Conservation (phyloP, 2,113 vertebrate genomes). For the Salvelinus fontinalis region DNA sequence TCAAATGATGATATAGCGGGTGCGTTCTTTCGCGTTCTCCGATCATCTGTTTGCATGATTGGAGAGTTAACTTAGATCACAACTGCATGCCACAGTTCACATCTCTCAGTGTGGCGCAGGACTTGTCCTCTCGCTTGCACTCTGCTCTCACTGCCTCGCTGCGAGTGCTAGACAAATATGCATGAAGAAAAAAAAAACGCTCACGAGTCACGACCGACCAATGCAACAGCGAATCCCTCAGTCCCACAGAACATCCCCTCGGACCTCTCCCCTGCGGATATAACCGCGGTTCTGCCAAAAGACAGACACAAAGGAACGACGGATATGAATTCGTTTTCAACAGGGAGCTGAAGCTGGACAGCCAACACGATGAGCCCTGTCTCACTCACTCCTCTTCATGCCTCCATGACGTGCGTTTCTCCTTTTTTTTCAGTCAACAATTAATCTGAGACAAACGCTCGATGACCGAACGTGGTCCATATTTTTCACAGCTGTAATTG, state of each 20-base stretch:
- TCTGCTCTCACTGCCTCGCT: neutral
- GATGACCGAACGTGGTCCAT: neutral
- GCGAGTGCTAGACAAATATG: neutral
- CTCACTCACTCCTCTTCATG: neutral
- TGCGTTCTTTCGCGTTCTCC: neutral
- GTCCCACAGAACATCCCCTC: neutral
- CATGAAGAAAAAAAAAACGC: conserved; percentile 4
- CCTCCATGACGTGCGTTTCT: neutral
- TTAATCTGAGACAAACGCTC: neutral
- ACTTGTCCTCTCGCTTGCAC: neutral
- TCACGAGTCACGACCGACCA: conserved; percentile 49
- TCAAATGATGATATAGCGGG: conserved; percentile 2
- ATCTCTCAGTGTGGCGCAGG: neutral
- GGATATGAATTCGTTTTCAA: neutral
- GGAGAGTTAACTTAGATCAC: neutral
- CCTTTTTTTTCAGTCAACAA: neutral
- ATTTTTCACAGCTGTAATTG: conserved; percentile 12
- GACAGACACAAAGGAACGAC: neutral
- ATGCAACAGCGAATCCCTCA: neutral
- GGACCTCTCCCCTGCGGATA: neutral
- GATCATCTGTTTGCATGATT: too few species aligned
- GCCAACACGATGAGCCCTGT: conserved; percentile 18
- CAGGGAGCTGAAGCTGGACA: conserved; percentile 21
- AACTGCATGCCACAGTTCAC: conserved; percentile 10
- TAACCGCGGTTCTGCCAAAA: neutral